phyloP scores from a whole-genome alignment of 2,113 vertebrate genomes.

The Mesoclemmys tuberculata region DNA sequence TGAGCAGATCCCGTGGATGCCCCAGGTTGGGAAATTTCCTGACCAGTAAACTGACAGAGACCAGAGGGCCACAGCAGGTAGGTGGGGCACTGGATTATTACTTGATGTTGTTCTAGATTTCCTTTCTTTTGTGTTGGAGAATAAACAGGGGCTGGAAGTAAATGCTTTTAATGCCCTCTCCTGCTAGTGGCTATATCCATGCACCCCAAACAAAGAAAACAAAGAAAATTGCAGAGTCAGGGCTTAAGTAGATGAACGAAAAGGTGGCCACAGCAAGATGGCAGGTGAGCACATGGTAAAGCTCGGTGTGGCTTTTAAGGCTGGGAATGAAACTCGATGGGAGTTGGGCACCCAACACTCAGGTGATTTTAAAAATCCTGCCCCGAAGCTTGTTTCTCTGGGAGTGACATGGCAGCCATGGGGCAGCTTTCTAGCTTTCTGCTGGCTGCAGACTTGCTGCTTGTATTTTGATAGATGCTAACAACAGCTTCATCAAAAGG shows the following conservation, averaged over 20 bases:
- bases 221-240: background rate
- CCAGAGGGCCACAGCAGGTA: background rate
- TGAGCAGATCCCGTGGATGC: no score
- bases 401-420: background rate
- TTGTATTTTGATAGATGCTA: background rate
- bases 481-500: background rate
- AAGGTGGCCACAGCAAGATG: background rate
- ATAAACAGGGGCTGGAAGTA: background rate
- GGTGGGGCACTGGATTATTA: no score
- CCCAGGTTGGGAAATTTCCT: background rate
- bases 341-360: background rate
- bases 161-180: background rate
- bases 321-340: background rate
- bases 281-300: background rate
- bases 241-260: background rate
- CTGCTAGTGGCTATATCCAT: background rate
- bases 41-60: background rate
- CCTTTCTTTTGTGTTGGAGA: background rate
- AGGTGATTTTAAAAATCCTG: background rate
- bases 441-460: background rate
- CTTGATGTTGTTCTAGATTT: background rate
- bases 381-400: background rate
- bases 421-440: background rate
- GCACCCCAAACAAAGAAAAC: background rate
- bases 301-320: background rate